Base-by-base conservation (phyloP, 2,888 invertebrate species). In the Drosophila peninsularis region DNA sequence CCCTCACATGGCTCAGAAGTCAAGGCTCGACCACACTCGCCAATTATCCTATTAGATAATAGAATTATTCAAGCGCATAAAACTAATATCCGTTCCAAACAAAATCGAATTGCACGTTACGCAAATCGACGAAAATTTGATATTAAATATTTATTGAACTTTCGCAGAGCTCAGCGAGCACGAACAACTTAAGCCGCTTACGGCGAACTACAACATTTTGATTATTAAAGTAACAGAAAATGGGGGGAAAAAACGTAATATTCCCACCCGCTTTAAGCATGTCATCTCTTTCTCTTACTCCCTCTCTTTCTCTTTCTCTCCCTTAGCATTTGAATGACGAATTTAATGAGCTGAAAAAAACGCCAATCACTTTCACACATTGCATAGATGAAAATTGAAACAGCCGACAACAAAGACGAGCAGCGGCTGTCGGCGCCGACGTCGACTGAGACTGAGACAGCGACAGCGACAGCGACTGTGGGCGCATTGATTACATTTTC, bases 331-430 rank as follows among this genome's bases (percentile, higher is more conserved):
- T 71, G 63, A 69, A 76, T 88, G 88, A 87, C 74, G 85, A 75
- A 84, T 83, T 87, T 76, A 83, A 83, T 87, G 82, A 88, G 74
- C 85, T 83, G 85, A 80, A 84, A 78, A 77, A 70, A 74, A 67
- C 68, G 74, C 68, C 71, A 86, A 82, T 86, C 82, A 86, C 87
- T 82, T 86, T 82, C 84, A 83, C 82, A 86, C 80, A 76, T 80
- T 80, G 71, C 82, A 80, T 82, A 77, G 83, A 88, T 82, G 82
- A 88, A 73, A 82, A 85, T 79, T 82, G 67, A 84, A 87, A 71
- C 44, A 70, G 72, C 62, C 76, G 79, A 75, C 71, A 77, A 76
- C 69, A 80, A 76, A 76, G 77, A 37, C 63, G 63, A 71, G 70
- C 75, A 85, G 70, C 64, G 50, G 60, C 62, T 45, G 49, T 30